phyloP scores from a whole-genome alignment of 2,888 invertebrate species.

The Perizoma flavofasciatum region DNA sequence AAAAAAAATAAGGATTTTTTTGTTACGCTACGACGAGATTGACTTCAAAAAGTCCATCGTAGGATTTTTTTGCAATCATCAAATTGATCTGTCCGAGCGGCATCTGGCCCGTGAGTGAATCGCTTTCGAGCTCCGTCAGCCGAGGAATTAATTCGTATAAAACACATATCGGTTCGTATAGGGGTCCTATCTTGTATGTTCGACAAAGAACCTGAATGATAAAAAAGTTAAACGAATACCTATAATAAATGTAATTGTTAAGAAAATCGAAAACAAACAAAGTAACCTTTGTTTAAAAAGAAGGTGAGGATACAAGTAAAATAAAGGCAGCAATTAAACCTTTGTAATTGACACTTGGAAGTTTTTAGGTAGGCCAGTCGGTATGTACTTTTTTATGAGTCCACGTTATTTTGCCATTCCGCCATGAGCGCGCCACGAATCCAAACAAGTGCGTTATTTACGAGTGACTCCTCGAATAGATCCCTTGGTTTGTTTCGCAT shows the following conservation, averaged over 20 bases:
- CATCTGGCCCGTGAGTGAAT: conserved; percentile 82
- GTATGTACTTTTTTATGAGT: too few relatives aligned
- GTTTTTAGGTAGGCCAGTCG: too few relatives aligned
- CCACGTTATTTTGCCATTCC: too few relatives aligned
- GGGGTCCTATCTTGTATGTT: conserved; percentile 45
- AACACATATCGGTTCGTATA: conserved; percentile 65
- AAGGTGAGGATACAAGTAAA: too few relatives aligned
- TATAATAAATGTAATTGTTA: too few relatives aligned
- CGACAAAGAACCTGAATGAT: neutral
- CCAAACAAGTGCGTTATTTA: conserved; percentile 9
- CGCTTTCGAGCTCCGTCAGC: conserved; percentile 75
- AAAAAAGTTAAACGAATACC: too few relatives aligned
- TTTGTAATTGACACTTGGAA: too few relatives aligned
- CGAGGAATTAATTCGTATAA: conserved; percentile 83
- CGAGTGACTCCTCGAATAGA: conserved; percentile 27
- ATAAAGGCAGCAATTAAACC: too few relatives aligned
- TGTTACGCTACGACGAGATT: conserved; percentile 45
- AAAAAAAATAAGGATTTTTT: conserved; percentile 34
- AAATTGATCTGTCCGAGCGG: conserved; percentile 82
- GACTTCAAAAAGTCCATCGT: conserved; percentile 76
- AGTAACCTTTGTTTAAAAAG: too few relatives aligned
- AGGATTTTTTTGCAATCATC: conserved; percentile 80
- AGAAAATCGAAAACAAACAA: too few relatives aligned
- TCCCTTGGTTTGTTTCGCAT: conserved; percentile 49
- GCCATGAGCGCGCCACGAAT: neutral